phyloP scores from a whole-genome alignment of 2,797 vertebrate genomes.

The Eurystomus glaucurus region DNA sequence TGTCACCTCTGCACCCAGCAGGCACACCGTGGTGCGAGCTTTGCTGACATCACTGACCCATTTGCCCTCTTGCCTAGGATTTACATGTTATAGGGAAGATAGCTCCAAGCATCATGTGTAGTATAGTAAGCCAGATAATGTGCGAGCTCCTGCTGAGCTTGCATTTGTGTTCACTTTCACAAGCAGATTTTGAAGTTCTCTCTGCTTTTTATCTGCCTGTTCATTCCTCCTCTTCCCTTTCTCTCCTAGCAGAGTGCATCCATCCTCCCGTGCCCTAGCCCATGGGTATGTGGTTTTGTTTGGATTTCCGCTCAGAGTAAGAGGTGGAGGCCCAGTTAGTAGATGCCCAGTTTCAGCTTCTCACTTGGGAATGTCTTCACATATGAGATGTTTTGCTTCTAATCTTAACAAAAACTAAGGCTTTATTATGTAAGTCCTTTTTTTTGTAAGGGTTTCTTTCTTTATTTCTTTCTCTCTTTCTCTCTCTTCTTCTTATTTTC shows the following conservation, averaged over 20 bases:
- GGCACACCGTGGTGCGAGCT: accelerated
- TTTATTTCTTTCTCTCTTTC: background rate
- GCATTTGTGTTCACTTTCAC: background rate
- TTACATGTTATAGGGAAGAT: background rate
- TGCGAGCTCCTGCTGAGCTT: background rate
- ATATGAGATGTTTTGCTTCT: background rate
- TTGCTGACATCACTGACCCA: too few species aligned
- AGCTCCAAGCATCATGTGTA: background rate
- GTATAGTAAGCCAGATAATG: background rate
- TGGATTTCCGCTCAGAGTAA: background rate
- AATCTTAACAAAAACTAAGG: background rate
- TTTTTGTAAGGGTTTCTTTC: background rate
- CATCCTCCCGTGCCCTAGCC: background rate
- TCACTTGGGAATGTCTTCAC: background rate
- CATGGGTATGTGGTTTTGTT: background rate
- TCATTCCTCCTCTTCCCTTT: background rate
- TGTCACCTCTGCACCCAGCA: background rate
- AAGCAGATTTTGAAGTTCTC: background rate
- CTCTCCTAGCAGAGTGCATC: background rate
- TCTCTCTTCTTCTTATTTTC: too few species aligned
- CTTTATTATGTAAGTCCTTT: background rate
- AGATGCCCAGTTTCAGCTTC: background rate
- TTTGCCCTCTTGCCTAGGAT: background rate
- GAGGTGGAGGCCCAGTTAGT: background rate
- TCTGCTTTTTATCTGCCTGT: background rate